Percentiles rank a stretch among this genome's conserved stretches.
phyloP scores from a whole-genome alignment of 2,113 vertebrate genomes.

The Zonotrichia leucophrys region DNA sequence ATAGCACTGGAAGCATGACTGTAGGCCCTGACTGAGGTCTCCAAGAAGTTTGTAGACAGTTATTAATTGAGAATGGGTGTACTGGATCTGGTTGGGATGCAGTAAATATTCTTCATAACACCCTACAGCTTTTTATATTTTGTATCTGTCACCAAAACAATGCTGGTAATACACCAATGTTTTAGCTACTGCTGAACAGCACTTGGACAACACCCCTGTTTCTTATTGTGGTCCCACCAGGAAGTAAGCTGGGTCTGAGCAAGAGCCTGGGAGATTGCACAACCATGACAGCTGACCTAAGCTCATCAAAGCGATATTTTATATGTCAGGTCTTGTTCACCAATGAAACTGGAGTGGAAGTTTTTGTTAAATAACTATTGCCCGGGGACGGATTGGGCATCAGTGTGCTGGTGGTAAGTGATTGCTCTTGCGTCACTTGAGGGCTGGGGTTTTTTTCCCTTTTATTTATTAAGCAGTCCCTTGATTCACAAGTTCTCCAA shows the following conservation, averaged over 20 bases:
- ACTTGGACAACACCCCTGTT: background rate
- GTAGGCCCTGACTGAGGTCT: background rate
- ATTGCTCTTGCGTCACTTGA: background rate
- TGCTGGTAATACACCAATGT: background rate
- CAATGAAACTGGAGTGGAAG: background rate
- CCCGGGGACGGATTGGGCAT: background rate
- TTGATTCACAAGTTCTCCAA: background rate
- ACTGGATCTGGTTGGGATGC: background rate
- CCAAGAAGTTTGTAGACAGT: background rate
- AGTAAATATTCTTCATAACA: background rate
- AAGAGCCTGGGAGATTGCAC: background rate
- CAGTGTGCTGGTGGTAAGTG: background rate
- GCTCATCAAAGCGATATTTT: background rate
- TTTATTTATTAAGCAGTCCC: background rate
- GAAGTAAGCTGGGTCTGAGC: background rate
- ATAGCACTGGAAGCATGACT: background rate
- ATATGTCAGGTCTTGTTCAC: background rate
- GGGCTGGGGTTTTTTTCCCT: fast-evolving
- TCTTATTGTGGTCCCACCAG: background rate
- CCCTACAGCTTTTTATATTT: background rate
- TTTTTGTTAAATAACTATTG: background rate
- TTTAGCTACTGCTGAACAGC: background rate
- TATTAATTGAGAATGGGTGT: background rate
- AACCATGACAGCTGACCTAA: background rate
- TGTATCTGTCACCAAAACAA: background rate